These are phyloP conservation scores for Drosophila rhopaloa DNA, from an alignment of 1,140 invertebrate species.

Conservation along the genomic window DNA sequence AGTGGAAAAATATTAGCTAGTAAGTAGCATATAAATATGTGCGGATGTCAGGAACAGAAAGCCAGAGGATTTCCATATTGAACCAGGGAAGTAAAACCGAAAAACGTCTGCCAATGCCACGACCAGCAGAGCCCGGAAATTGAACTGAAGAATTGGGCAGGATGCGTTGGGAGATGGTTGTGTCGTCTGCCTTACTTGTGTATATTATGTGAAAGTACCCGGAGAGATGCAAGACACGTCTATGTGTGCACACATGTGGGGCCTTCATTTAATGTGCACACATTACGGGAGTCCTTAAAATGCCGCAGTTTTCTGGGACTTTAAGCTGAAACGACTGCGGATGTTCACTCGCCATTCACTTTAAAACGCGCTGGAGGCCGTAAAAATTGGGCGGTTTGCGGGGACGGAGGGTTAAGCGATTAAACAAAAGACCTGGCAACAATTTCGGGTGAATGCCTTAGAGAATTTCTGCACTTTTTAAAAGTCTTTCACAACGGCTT, in stretches of 20 bases:
- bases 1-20: slow-evolving; percentile 39
- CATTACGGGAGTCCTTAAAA: slow-evolving; percentile 43
- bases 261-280: slow-evolving; percentile 27
- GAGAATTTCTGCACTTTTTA: slow-evolving; percentile 28
- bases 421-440: slow-evolving; percentile 24
- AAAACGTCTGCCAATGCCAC: slow-evolving; percentile 20
- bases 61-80: slow-evolving; percentile 41
- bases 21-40: slow-evolving; percentile 66
- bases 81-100: slow-evolving; percentile 15
- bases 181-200: background rate
- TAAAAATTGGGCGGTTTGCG: background rate
- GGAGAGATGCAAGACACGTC: slow-evolving; percentile 7
- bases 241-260: slow-evolving; percentile 1
- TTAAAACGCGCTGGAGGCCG: slow-evolving; percentile 10
- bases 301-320: slow-evolving; percentile 33
- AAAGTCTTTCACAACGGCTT: slow-evolving; percentile 7
- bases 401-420: slow-evolving; percentile 4
- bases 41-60: slow-evolving; percentile 14
- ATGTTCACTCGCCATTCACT: slow-evolving; percentile 30
- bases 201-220: background rate
- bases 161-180: slow-evolving; percentile 8
- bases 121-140: slow-evolving; percentile 4
- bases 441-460: slow-evolving; percentile 27
- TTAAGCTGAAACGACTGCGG: slow-evolving; percentile 43
- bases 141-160: slow-evolving; percentile 20